Base-by-base conservation (phyloP, 2,113 vertebrate genomes). In the Ahaetulla prasina region DNA sequence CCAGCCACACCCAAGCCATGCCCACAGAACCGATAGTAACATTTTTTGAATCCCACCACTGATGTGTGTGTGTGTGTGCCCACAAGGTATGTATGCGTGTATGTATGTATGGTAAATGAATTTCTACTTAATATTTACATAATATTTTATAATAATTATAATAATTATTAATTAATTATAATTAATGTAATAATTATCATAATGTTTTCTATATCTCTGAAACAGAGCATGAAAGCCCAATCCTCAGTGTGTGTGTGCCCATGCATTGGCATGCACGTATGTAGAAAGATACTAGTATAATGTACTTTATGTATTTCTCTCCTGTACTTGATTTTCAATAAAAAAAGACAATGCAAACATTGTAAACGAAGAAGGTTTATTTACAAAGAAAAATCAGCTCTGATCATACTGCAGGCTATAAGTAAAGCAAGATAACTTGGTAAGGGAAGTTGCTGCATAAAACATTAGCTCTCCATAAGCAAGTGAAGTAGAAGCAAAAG, bases 401-500 rank as follows among this genome's bases (percentile, higher is more conserved):
- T 0, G 0, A 88, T 52, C 87, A 14, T 85, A 94, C 91, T 90
- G 11, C 89, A 89, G 89, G 60, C 90, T 54, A 0, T 16, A 8
- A 1, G 91, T 8, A 93, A 3, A 1, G 87, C 93, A 57, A 91
- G 53, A 91, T 22, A n/a, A 91, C 60, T 50, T 80, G 25, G 63
- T 88, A 52, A 92, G 90, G 93, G 8, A 27, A 80, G 8, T 0
- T 10, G 89, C 0, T 2, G 45, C 54, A 92, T 87, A 91, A 93
- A 93, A 93, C 91, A 91, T 87, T 1, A 53, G 6, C 2, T 92
- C 20, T 80, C 84, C 54, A 93, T 50, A 88, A 93, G 39, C 35
- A 90, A 57, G 55, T 93, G 92, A 90, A 86, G 88, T 52, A 54
- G 80, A 93, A 90, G 89, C 80, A 68, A 90, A 90, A 86, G 88